These are phyloP conservation scores for Frieseomelitta varia DNA, from an alignment of 1,140 invertebrate species.

Conservation along the genomic window DNA sequence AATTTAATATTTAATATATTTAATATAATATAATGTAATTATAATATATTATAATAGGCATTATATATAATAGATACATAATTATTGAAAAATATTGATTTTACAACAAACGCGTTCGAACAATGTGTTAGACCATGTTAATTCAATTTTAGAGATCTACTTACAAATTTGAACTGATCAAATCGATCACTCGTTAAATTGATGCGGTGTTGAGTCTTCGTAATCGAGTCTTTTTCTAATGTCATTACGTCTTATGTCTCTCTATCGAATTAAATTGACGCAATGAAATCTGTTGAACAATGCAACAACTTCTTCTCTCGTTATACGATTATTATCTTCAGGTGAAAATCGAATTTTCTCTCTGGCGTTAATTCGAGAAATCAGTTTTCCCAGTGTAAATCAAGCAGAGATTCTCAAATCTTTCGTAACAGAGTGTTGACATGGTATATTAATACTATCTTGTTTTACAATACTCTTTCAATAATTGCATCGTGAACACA, in stretches of 20 bases:
- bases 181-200: not conserved
- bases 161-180: not conserved
- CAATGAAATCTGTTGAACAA: not conserved
- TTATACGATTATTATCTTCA: not conserved
- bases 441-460: not conserved
- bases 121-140: not conserved
- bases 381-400: not conserved
- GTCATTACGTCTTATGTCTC: not conserved
- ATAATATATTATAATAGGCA: no score
- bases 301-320: conserved; percentile 6
- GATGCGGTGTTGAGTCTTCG: not conserved
- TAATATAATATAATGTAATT: no score
- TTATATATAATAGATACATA: no score
- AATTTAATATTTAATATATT: no score
- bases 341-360: not conserved
- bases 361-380: not conserved
- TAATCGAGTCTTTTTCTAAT: conserved; percentile 15
- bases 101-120: no score
- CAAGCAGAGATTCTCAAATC: not conserved
- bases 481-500: no score
- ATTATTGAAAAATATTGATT: no score
- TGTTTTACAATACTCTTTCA: no score
- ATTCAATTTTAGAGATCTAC: not conserved
- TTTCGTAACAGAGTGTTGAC: not conserved
- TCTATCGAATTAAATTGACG: conserved; percentile 12